phyloP scores from a whole-genome alignment of 2,888 invertebrate species.

The Tiliacea citrago region DNA sequence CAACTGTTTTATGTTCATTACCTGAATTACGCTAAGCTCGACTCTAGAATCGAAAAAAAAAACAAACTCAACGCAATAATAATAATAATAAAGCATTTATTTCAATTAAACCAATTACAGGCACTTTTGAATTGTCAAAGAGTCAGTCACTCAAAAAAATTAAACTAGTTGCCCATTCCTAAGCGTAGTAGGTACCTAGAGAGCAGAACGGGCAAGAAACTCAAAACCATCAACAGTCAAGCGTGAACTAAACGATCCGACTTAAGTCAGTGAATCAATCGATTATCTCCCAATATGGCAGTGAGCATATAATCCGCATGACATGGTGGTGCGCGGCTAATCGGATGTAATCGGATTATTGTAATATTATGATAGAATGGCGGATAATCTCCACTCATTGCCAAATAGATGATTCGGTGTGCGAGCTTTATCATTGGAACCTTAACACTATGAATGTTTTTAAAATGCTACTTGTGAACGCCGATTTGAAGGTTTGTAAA shows the following conservation, averaged over 20 bases:
- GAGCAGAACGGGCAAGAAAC: not conserved
- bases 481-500: not conserved
- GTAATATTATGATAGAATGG: conserved; percentile 51
- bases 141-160: not conserved
- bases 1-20: not conserved
- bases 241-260: conserved; percentile 33
- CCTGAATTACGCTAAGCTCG: not conserved
- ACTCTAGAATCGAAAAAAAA: not conserved
- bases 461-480: not conserved
- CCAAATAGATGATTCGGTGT: conserved; percentile 39
- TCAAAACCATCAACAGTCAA: not conserved
- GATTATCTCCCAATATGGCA: conserved; percentile 32
- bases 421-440: conserved; percentile 6
- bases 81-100: too few species aligned
- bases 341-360: conserved; percentile 53
- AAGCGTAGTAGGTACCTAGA: not conserved
- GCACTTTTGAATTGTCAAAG: not conserved
- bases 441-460: too few species aligned
- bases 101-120: not conserved
- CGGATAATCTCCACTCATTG: conserved; percentile 57
- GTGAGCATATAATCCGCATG: conserved; percentile 40
- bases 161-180: not conserved
- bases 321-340: not conserved
- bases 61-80: too few species aligned
- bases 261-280: conserved; percentile 55